Base-by-base conservation (phyloP, 2,113 vertebrate species). In the Pelusios castaneus region DNA sequence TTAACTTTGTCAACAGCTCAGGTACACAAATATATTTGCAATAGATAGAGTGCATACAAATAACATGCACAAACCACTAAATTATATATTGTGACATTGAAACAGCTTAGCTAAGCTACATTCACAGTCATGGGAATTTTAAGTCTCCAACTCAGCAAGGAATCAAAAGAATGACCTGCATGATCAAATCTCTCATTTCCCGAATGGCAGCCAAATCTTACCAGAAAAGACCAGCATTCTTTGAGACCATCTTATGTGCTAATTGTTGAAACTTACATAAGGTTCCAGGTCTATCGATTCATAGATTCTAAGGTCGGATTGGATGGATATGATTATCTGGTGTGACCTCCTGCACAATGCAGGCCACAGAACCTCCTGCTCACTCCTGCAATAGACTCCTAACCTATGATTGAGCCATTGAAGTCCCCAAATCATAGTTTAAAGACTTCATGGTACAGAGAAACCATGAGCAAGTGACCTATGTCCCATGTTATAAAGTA, bases 141-240 rank as follows among this genome's bases (percentile, higher is more conserved):
- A 1, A 29, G 54, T 80, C 89, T 80, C 41, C 89, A 92, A 83
- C 58, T 88, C 87, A 92, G 58, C 79, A 89, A 87, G 82, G 88
- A 97, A 58, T 43, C 82, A 85, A 89, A 94, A 92, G 90, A 97
- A 58, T 77, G 91, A 95, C 93, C 55, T 90, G 82, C 87, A 95
- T 90, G 85, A 24, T 92, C 89, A 92, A 73, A 83, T 56, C 2
- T 5, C 55, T 89, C 4, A 94, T 91, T 96, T 95, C 82, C 63
- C 58, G 13, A 63, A 92, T 43, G 77, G 92, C 84, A 91, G 90
- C 94, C 94, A 92, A 91, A 84, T 60, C 89, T 52, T 84, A 85
- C 86, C 83, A 94, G 52, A 88, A 81, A 80, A 73, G n/a, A 83
- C 10, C 70, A 47, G 24, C 93, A 76, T 84, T 92, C 83, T 94